Percentiles rank a stretch among this genome's conserved stretches.
phyloP scores from a whole-genome alignment of 2,113 vertebrate species.

The Eolophus roseicapilla region DNA sequence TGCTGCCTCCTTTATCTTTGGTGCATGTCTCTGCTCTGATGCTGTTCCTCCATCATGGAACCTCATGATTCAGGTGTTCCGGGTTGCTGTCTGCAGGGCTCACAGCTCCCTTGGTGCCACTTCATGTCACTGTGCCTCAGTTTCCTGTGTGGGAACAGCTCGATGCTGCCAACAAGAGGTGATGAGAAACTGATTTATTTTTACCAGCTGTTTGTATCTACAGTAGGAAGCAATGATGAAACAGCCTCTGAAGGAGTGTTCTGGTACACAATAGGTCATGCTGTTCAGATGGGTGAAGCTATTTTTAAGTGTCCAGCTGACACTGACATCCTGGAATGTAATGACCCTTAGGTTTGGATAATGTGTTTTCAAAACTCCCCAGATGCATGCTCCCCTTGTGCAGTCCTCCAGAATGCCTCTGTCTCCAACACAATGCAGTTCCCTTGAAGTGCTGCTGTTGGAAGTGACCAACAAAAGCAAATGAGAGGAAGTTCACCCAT shows the following conservation, averaged over 20 bases:
- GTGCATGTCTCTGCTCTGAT: fast-evolving
- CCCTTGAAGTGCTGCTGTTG: slow-evolving; percentile 34
- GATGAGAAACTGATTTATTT: background rate
- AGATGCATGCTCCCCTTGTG: background rate
- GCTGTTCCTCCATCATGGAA: background rate
- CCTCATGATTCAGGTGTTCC: background rate
- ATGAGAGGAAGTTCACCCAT: background rate
- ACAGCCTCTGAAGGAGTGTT: background rate
- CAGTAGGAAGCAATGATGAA: background rate
- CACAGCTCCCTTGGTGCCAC: background rate
- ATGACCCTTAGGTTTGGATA: slow-evolving; percentile 4
- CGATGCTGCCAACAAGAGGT: background rate
- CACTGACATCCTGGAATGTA: background rate
- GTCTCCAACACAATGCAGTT: slow-evolving; percentile 13
- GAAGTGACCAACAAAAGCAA: slow-evolving; percentile 15
- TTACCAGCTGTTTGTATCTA: background rate
- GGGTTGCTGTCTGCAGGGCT: background rate
- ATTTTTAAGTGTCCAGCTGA: slow-evolving; percentile 17
- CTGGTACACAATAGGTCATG: background rate
- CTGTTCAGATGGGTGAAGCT: background rate
- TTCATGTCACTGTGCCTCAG: background rate
- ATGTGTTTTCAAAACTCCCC: background rate
- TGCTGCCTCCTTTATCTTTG: background rate
- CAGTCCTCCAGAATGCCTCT: background rate
- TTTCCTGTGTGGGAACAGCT: background rate